Evolutionary conservation across 2,888 invertebrate genomes (phyloP), one percentile per base, ranked within the genome.

Genomic region (Callyntrura guangdongensis): DNA sequence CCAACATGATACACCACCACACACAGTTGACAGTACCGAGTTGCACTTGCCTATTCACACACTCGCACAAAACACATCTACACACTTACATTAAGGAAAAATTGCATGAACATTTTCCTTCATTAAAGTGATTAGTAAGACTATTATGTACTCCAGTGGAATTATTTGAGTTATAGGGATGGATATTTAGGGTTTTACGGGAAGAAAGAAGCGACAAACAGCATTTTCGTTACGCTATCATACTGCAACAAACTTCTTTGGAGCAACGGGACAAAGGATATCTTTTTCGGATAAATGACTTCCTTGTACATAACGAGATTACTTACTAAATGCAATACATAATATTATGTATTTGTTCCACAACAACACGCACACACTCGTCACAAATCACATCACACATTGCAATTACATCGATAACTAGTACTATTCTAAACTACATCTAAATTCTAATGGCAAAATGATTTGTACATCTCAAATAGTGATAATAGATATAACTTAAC

Each of bases 391-490:
- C n/a, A 67, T 67, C 67, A 67, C 67, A 67, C 67, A 14, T 67
- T 67, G 67, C 67, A 67, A 67, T 79, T 17, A 53, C 56, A 56
- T 56, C 2, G 12, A 4, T 36, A 14, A 36, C 14, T 20, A 27
- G 8, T 36, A 36, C 56, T 45, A 56, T 8, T 25, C 53, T 22
- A 56, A 53, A 36, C 22, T 11, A 20, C 25, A 22, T 47, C 12
- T 64, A 22, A n/a, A 11, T 64, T 11, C 27, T 61, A 45, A 27
- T 36, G 27, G 79, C 56, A 79, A 79, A 36, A 59, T n/a, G 20
- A 20, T 81, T 84, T 84, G 83, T 84, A 84, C 83, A 84, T 67
- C 67, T 84, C 67, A 82, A 36, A 36, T 8, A 9, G n/a, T 61
- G 20, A 49, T n/a, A n/a, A n/a, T n/a, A n/a, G n/a, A n/a, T 56